Conservation (phyloP, 2,113 vertebrate species). For the Holacanthus passer region DNA sequence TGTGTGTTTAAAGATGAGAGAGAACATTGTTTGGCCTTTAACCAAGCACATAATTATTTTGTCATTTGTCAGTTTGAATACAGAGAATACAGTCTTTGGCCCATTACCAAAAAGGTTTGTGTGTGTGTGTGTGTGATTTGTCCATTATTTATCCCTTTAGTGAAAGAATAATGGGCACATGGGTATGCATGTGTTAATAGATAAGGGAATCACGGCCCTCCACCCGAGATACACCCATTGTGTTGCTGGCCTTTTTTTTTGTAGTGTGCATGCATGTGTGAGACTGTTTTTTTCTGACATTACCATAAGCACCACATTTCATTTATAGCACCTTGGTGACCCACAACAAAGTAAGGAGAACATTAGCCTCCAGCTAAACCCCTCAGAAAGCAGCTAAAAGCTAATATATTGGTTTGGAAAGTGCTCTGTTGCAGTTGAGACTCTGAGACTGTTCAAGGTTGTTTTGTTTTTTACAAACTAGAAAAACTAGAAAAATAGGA, state of each 20-base stretch:
- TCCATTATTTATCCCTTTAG: conserved; percentile 21
- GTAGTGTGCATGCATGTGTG: neutral
- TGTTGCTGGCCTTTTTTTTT: conserved; percentile 16
- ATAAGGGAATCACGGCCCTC: conserved; percentile 17
- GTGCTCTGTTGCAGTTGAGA: neutral
- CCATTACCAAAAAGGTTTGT: conserved; percentile 8
- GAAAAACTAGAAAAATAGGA: neutral
- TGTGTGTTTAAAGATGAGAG: conserved; percentile 7
- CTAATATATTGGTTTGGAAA: conserved; percentile 9
- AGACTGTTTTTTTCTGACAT: conserved; percentile 10
- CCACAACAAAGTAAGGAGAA: conserved; percentile 12
- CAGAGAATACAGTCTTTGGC: conserved; percentile 24
- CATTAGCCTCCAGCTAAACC: conserved; percentile 28
- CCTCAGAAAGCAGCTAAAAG: neutral
- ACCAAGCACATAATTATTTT: conserved; percentile 37
- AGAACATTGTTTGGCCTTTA: conserved; percentile 24
- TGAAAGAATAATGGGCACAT: conserved; percentile 22
- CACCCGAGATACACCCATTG: neutral
- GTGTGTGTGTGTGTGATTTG: neutral
- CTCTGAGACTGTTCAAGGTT: neutral
- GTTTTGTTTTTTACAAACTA: neutral
- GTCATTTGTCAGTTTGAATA: conserved; percentile 27
- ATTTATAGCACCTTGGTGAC: conserved; percentile 27
- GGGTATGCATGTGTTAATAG: conserved; percentile 9
- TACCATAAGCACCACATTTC: conserved; percentile 19